Conservation (phyloP, 2,113 vertebrate species). For the Neoarius graeffei region DNA sequence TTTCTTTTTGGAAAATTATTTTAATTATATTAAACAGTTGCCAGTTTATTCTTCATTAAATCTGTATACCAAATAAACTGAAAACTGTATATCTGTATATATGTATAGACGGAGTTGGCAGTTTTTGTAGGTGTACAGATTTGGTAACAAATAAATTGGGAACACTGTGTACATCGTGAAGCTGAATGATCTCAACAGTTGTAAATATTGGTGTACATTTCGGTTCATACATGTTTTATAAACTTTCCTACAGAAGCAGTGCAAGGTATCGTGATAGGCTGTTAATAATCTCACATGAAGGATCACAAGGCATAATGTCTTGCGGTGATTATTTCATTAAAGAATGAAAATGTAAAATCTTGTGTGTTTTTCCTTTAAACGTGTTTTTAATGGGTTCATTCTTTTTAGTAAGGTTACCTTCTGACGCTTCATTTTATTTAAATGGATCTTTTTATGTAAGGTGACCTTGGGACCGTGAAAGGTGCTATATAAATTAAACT, state of each 20-base stretch:
- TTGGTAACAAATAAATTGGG: neutral
- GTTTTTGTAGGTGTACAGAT: neutral
- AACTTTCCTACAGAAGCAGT: conserved; percentile 26
- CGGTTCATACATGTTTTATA: conserved; percentile 41
- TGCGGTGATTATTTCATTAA: conserved; percentile 14
- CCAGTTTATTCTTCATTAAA: neutral
- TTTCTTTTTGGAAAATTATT: conserved; percentile 13
- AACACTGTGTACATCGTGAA: neutral
- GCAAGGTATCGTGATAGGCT: neutral
- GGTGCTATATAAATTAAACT: no score
- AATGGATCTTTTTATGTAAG: no score
- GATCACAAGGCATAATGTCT: neutral
- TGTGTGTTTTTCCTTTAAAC: neutral
- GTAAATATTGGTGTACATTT: conserved; percentile 45
- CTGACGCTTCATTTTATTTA: neutral
- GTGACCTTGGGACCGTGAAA: no score
- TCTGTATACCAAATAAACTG: neutral
- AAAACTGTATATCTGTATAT: neutral
- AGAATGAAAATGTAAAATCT: neutral
- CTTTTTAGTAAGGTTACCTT: no score
- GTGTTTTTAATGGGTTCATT: neutral
- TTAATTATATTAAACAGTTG: neutral
- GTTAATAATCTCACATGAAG: neutral
- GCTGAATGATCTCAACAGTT: neutral
- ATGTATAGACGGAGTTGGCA: neutral